A percentile compares a stretch with the other conserved stretches of the same genome.
Evolutionary conservation across 2,888 invertebrate genomes (phyloP).

Genomic region (Zygothrica quintamaculata): DNA sequence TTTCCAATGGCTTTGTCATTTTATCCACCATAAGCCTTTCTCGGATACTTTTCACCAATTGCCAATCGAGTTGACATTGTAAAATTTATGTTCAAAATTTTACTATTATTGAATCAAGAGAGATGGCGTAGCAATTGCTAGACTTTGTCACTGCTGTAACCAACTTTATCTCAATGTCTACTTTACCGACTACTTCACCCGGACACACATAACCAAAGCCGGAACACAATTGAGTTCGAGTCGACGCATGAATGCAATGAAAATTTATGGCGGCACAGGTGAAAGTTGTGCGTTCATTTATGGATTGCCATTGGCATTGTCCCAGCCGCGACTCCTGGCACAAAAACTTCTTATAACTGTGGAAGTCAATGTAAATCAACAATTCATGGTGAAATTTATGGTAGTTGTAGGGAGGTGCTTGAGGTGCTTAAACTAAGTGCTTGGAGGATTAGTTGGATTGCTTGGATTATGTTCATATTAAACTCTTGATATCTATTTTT

Average conservation of each 20-base stretch:
- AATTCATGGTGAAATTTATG: slow-evolving; percentile 42
- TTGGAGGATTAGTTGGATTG: slow-evolving; percentile 4
- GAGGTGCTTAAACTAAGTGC: slow-evolving; percentile 23
- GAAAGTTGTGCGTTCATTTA: slow-evolving; percentile 53
- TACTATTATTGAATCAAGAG: slow-evolving; percentile 10
- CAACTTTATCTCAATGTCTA: slow-evolving; percentile 1
- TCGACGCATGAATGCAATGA: slow-evolving; percentile 42
- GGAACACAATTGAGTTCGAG: slow-evolving; percentile 65
- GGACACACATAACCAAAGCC: slow-evolving; percentile 21
- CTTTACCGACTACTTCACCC: neutral
- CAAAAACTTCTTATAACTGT: too few relatives aligned
- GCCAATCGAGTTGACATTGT: neutral
- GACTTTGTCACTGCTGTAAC: slow-evolving; percentile 5
- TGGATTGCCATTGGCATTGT: slow-evolving; percentile 18
- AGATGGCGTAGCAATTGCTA: slow-evolving; percentile 7
- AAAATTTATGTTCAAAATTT: slow-evolving; percentile 1
- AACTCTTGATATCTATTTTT: slow-evolving; percentile 35
- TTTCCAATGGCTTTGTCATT: too few relatives aligned
- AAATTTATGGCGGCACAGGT: slow-evolving; percentile 71
- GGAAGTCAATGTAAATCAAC: too few relatives aligned
- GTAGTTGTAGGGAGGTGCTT: slow-evolving; percentile 30
- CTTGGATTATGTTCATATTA: slow-evolving; percentile 2
- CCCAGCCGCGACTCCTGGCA: neutral
- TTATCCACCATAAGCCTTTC: too few relatives aligned
- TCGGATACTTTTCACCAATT: slow-evolving; percentile 5